These are phyloP conservation scores for Istiophorus platypterus DNA, from an alignment of 2,113 vertebrate genomes.

Conservation along the genomic window DNA sequence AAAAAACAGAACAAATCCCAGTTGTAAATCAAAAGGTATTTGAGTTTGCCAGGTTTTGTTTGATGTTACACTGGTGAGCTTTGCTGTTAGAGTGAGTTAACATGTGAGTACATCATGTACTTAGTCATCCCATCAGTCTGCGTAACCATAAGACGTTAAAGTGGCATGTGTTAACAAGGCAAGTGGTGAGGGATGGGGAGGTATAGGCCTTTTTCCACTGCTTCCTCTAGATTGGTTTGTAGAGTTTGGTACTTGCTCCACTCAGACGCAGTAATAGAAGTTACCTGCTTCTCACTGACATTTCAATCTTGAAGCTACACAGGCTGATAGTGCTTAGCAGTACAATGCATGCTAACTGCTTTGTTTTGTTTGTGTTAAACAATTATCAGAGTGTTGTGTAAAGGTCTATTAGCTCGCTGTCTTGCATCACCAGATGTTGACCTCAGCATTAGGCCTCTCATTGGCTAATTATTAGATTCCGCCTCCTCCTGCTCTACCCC, in stretches of 20 bases:
- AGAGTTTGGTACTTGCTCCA: conserved; percentile 7
- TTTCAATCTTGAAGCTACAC: conserved; percentile 30
- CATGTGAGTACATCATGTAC: background rate
- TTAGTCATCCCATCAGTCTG: background rate
- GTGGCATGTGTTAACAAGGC: background rate
- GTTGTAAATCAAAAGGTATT: no score
- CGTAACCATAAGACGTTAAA: conserved; percentile 18
- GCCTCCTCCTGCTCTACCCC: background rate
- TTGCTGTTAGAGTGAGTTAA: background rate
- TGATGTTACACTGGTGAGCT: background rate
- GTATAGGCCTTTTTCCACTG: background rate
- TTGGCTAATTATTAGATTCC: background rate
- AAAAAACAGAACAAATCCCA: background rate
- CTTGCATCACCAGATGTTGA: background rate
- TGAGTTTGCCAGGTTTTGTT: background rate
- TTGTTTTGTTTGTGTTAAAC: background rate
- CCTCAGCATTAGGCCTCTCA: background rate
- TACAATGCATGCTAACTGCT: background rate
- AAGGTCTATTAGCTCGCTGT: conserved; percentile 13
- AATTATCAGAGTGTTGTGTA: background rate
- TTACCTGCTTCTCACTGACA: conserved; percentile 21
- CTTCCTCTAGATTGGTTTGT: background rate
- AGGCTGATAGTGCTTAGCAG: background rate
- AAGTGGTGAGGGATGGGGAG: conserved; percentile 9
- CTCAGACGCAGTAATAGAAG: conserved; percentile 1